Evolutionary conservation across 2,888 invertebrate genomes (phyloP), one percentile per base, ranked within the genome.

Genomic region (Tetragnatha montana): DNA sequence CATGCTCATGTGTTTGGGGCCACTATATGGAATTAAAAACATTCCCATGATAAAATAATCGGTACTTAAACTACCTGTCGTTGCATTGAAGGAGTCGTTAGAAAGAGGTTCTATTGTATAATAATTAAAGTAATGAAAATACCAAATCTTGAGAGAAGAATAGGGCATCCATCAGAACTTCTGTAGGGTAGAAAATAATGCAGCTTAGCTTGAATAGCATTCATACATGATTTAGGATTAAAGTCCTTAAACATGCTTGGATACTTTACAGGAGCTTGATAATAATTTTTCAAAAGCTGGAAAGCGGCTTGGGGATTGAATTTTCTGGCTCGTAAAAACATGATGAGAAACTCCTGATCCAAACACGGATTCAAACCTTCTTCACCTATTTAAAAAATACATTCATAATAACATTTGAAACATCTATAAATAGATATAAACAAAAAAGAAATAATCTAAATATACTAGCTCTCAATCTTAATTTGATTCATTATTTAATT

Each of bases 261-360:
- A 91, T 93, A 93, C 49, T 93, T 92, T 6, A 92, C 91, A 21
- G 92, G 92, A 10, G 93, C 92, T 50, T 91, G 91, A 91, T 93
- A 93, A 91, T 93, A 93, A 49, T 92, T 92, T 68, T 93, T 87
- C 19, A 97, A 96, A 94, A 97, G 94, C 91, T 96, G 95, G 91
- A 95, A 94, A 0, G 98, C 96, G 92, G 97, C 96, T 92, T 98
- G 96, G 6, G 97, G 96, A 93, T 98, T 97, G 94, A 96, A 98
- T 94, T 98, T 98, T 94, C 96, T 96, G 4, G 97, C 97, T 84
- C 98, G 95, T 73, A 98, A 94, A 93, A 97, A 98, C 86, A 97
- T 94, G 8, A 97, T 94, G 0, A 98, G 94, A 91, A 94, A 98
- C 0, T 95, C 94, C 73, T 97, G 97, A 92, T 96, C 96, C 49